Conservation (phyloP, 2,113 vertebrate species). For the Diphyllodes magnificus region DNA sequence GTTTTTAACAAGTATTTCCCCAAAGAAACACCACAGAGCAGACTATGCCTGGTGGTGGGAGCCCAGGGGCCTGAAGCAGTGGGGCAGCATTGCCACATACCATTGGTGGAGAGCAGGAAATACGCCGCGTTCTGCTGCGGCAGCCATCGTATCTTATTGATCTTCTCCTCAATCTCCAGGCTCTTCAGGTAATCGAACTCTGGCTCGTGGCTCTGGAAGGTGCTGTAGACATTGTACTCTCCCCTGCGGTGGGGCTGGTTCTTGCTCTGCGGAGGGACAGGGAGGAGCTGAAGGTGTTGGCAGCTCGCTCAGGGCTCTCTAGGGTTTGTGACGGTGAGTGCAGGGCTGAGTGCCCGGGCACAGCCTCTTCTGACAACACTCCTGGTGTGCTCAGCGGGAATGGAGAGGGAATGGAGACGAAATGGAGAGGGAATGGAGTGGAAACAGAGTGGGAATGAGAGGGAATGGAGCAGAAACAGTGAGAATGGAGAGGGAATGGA, state of each 20-base stretch:
- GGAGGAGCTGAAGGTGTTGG: background rate
- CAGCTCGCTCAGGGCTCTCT: background rate
- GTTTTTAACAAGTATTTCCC: rapidly evolving
- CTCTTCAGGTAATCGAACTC: constrained; percentile 99
- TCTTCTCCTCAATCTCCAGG: constrained; percentile 97
- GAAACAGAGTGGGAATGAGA: background rate
- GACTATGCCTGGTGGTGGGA: rapidly evolving
- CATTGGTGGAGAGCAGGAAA: constrained; percentile 94
- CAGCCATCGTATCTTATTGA: constrained; percentile 98
- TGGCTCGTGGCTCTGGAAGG: constrained; percentile 97
- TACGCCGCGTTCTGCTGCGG: constrained; percentile 97
- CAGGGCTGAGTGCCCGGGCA: background rate
- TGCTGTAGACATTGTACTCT: constrained; percentile 99
- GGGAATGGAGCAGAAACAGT: rapidly evolving
- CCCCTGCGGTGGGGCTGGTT: constrained; percentile 91
- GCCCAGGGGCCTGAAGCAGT: rapidly evolving
- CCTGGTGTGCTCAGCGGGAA: rapidly evolving
- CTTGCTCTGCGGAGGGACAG: constrained; percentile 80
- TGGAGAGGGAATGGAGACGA: rapidly evolving
- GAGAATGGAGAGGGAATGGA: background rate
- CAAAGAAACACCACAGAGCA: rapidly evolving
- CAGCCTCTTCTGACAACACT: background rate
- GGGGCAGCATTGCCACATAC: constrained; percentile 34
- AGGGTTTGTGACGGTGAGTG: rapidly evolving
- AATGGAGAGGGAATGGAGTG: background rate